These are phyloP conservation scores for Abrostola tripartita DNA, from an alignment of 2,888 invertebrate species.

Conservation along the genomic window DNA sequence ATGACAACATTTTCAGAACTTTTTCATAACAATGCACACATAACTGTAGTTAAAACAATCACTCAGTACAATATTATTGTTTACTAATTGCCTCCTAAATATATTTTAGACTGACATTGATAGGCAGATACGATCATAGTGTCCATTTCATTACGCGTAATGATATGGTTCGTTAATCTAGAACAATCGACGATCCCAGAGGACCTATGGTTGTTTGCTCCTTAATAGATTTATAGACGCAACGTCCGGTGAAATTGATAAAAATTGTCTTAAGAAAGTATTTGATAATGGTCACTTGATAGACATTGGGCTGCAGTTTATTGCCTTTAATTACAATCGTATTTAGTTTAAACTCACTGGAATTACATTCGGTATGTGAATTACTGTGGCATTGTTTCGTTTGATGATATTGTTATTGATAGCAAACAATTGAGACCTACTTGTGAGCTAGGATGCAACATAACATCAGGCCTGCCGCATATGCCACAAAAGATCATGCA, in stretches of 20 bases:
- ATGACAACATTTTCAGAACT: neutral
- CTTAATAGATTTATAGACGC: slow-evolving; percentile 68
- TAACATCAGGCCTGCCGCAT: too few relatives aligned
- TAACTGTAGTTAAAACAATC: slow-evolving; percentile 50
- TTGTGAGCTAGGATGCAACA: too few relatives aligned
- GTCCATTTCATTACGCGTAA: slow-evolving; percentile 83
- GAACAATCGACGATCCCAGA: slow-evolving; percentile 81
- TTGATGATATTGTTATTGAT: slow-evolving; percentile 15
- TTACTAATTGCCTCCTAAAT: slow-evolving; percentile 69
- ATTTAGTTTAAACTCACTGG: slow-evolving; percentile 39
- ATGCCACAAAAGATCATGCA: too few relatives aligned
- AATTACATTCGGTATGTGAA: slow-evolving; percentile 37
- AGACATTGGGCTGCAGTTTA: slow-evolving; percentile 40
- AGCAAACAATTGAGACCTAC: slow-evolving; percentile 1
- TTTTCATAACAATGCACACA: slow-evolving; percentile 2
- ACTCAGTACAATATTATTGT: slow-evolving; percentile 49
- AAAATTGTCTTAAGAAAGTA: slow-evolving; percentile 61
- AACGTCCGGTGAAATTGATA: slow-evolving; percentile 72
- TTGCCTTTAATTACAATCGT: slow-evolving; percentile 48
- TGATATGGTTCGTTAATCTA: slow-evolving; percentile 86
- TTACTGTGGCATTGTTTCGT: slow-evolving; percentile 37
- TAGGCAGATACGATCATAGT: slow-evolving; percentile 80
- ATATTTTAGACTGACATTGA: slow-evolving; percentile 82
- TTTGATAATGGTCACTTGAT: slow-evolving; percentile 54
- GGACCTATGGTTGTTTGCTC: slow-evolving; percentile 69